Percentiles rank a stretch among this genome's conserved stretches.
Conservation (phyloP, 1,140 invertebrate genomes). For the Pararge aegeria region DNA sequence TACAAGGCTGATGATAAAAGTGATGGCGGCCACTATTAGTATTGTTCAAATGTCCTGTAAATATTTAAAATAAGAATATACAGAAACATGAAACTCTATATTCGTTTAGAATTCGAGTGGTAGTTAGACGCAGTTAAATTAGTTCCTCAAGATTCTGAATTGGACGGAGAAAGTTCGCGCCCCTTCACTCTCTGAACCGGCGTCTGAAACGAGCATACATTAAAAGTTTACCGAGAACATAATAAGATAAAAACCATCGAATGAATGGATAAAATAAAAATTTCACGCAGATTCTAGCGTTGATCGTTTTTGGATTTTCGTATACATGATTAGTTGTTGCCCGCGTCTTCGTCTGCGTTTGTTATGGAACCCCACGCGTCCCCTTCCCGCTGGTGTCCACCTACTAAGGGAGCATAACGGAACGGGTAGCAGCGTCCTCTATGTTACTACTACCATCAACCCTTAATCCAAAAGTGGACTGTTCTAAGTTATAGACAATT, state of each 20-base stretch:
- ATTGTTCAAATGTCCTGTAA: too few species aligned
- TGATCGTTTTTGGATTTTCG: conserved; percentile 10
- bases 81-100: conserved; percentile 47
- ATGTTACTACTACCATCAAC: too few species aligned
- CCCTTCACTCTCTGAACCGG: conserved; percentile 33
- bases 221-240: conserved; percentile 67
- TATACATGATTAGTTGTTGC: neutral
- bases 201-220: conserved; percentile 63
- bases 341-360: too few species aligned
- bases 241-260: conserved; percentile 26
- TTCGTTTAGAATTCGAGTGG: conserved; percentile 64
- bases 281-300: neutral
- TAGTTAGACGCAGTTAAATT: conserved; percentile 74
- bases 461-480: too few species aligned
- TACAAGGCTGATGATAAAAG: too few species aligned
- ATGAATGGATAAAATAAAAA: neutral
- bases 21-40: too few species aligned
- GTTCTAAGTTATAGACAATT: too few species aligned
- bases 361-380: too few species aligned
- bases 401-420: too few species aligned
- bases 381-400: too few species aligned
- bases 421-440: too few species aligned
- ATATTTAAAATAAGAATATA: conserved; percentile 31
- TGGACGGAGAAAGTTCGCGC: conserved; percentile 65
- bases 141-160: conserved; percentile 71